Evolutionary conservation across 1,140 invertebrate genomes (phyloP).

Genomic region (Penaeus vannamei): DNA sequence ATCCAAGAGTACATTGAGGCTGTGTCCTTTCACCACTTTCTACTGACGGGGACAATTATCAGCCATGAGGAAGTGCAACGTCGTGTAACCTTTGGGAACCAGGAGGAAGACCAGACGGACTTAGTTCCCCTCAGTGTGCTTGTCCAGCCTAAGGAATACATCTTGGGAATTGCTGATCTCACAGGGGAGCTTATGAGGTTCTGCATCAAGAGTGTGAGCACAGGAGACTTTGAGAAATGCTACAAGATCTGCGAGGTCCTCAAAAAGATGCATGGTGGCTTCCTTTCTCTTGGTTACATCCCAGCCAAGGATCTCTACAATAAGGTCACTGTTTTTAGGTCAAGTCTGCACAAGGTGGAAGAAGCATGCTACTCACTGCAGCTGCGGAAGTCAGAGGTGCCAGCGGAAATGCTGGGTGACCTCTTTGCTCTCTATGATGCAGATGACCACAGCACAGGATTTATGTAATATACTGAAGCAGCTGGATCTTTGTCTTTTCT

Average conservation of each 20-base stretch:
- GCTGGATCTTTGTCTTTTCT: too few relatives aligned
- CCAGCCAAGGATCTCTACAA: constrained; percentile 75
- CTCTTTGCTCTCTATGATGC: constrained; percentile 64
- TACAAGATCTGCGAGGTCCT: constrained; percentile 82
- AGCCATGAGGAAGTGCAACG: constrained; percentile 74
- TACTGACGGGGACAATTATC: constrained; percentile 73
- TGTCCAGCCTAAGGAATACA: constrained; percentile 80
- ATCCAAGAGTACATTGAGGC: constrained; percentile 93
- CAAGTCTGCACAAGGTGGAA: constrained; percentile 87
- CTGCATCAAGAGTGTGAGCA: constrained; percentile 86
- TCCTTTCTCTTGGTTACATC: constrained; percentile 73
- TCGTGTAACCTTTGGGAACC: constrained; percentile 71
- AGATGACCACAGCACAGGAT: constrained; percentile 44
- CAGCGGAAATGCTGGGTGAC: constrained; percentile 79
- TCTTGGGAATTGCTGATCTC: constrained; percentile 89
- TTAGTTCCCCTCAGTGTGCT: constrained; percentile 67
- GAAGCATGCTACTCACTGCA: constrained; percentile 87
- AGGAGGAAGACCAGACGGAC: constrained; percentile 64
- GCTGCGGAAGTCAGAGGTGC: constrained; percentile 83
- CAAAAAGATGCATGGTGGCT: constrained; percentile 81
- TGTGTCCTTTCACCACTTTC: constrained; percentile 81
- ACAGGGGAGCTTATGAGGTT: constrained; percentile 92
- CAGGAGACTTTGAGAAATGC: constrained; percentile 83
- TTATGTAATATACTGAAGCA: constrained; percentile 7
- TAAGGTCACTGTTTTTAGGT: constrained; percentile 81